A percentile compares a stretch with the other conserved stretches of the same genome.
Evolutionary conservation across 2,888 invertebrate genomes (phyloP).

Genomic region (Tipula confusa): DNA sequence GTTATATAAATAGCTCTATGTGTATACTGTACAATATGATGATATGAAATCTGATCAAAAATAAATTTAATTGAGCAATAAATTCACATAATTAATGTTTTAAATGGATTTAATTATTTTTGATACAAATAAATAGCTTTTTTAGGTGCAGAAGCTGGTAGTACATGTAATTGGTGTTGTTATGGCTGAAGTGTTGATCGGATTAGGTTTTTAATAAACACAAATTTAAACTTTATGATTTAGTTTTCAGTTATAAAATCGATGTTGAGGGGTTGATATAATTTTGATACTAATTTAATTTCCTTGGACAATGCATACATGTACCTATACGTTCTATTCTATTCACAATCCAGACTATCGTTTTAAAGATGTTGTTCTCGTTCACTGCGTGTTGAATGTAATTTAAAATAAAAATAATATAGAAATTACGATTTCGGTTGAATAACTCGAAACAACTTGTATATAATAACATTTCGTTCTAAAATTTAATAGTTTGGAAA

Average conservation of each 20-base stretch:
- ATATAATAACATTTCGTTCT: neutral
- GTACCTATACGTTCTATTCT: too few relatives aligned
- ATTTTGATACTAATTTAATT: neutral
- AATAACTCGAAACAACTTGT: neutral
- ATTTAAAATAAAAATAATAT: neutral
- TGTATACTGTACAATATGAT: neutral
- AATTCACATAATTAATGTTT: slow-evolving; percentile 12
- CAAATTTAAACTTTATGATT: neutral
- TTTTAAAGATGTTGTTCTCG: too few relatives aligned
- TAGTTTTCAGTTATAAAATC: neutral
- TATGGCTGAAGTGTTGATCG: neutral
- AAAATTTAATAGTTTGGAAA: neutral
- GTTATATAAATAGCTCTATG: neutral
- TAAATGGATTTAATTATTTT: slow-evolving; percentile 7
- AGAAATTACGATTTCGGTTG: neutral
- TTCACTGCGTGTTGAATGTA: too few relatives aligned
- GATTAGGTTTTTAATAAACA: neutral
- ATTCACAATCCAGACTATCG: too few relatives aligned
- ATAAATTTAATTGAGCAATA: slow-evolving; percentile 3
- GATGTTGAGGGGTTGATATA: neutral
- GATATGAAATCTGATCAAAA: neutral
- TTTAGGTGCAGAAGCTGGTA: neutral
- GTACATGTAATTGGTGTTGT: neutral
- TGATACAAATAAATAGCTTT: neutral
- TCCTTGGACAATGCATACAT: neutral